Evolutionary conservation across 2,797 vertebrate species (phyloP).

Genomic region (Geotrypetes seraphini): DNA sequence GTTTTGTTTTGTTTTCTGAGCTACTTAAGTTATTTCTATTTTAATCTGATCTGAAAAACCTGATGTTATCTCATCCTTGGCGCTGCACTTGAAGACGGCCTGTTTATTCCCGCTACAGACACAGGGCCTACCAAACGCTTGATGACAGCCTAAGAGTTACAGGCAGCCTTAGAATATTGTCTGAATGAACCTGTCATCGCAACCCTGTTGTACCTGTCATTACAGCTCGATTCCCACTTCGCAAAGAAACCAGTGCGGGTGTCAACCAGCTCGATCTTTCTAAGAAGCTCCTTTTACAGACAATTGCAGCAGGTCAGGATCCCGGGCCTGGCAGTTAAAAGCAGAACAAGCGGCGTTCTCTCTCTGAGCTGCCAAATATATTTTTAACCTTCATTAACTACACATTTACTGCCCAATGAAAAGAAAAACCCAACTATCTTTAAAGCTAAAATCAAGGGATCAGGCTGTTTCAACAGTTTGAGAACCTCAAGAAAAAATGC

Average conservation of each 20-base stretch:
- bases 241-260: conserved; percentile 14
- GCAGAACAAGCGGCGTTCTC: conserved; percentile 41
- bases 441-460: not conserved
- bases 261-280: conserved; percentile 21
- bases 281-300: not conserved
- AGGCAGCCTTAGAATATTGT: conserved; percentile 19
- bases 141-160: conserved; percentile 32
- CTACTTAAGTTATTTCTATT: too few species aligned
- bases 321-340: conserved; percentile 18
- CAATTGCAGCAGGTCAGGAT: not conserved
- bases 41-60: not conserved
- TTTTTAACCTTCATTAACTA: not conserved
- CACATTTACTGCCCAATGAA: conserved; percentile 9
- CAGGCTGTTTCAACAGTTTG: not conserved
- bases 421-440: conserved; percentile 9
- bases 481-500: not conserved
- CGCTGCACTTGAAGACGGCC: fast-evolving
- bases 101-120: not conserved
- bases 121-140: conserved; percentile 18
- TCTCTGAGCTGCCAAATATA: not conserved
- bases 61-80: not conserved
- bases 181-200: conserved; percentile 42
- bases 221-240: conserved; percentile 40
- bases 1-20: too few species aligned
- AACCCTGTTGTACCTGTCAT: conserved; percentile 43